phyloP scores from a whole-genome alignment of 2,113 vertebrate genomes.

The Empidonax alnorum region DNA sequence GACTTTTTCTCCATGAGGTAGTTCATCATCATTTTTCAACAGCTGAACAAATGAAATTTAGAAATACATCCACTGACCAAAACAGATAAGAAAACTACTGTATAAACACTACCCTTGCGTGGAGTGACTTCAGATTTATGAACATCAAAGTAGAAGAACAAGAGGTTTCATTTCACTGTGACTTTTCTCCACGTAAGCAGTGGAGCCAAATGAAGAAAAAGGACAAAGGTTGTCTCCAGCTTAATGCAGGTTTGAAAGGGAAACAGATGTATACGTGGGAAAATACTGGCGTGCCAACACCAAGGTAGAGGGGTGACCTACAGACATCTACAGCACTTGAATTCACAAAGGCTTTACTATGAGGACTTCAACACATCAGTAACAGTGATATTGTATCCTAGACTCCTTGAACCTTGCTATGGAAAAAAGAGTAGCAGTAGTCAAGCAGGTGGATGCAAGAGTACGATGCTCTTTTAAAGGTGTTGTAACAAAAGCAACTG shows the following conservation, averaged over 20 bases:
- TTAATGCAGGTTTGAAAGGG: neutral
- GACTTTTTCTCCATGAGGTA: neutral
- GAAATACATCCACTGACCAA: neutral
- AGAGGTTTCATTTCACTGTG: neutral
- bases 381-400: neutral
- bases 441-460: neutral
- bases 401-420: neutral
- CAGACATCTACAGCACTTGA: neutral
- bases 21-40: neutral
- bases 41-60: neutral
- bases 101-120: neutral
- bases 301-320: neutral
- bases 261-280: neutral
- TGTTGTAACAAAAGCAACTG: conserved; percentile 12
- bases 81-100: neutral
- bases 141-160: neutral
- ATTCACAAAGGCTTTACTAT: neutral
- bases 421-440: neutral
- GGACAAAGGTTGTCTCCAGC: neutral
- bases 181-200: neutral
- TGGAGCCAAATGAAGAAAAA: neutral
- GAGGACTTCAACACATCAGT: neutral
- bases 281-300: neutral
- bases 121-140: neutral
- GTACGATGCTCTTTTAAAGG: neutral